These are phyloP conservation scores for Lepidothrix coronata DNA, from an alignment of 2,113 vertebrate species.

Conservation along the genomic window DNA sequence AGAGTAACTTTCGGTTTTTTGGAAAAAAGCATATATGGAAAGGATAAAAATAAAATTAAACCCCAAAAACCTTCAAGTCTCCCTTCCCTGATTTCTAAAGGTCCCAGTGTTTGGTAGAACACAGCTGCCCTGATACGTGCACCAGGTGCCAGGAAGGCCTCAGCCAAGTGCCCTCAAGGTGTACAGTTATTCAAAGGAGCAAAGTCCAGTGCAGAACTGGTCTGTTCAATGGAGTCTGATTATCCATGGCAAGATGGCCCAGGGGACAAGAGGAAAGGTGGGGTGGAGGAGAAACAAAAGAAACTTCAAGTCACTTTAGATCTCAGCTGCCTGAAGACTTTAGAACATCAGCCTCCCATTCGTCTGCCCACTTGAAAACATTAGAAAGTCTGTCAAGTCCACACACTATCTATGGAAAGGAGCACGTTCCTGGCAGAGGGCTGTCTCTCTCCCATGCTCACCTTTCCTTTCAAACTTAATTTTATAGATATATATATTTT, in stretches of 20 bases:
- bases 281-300: constrained; percentile 49
- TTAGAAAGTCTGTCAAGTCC: constrained; percentile 68
- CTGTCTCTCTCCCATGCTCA: constrained; percentile 61
- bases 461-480: constrained; percentile 71
- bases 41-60: constrained; percentile 34
- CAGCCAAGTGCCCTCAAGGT: constrained; percentile 74
- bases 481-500: constrained; percentile 66
- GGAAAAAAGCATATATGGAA: constrained; percentile 35
- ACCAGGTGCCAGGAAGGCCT: background rate
- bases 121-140: constrained; percentile 57
- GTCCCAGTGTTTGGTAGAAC: constrained; percentile 58
- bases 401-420: constrained; percentile 65
- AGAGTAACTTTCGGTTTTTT: constrained; percentile 11
- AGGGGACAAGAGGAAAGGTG: constrained; percentile 3
- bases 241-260: constrained; percentile 71
- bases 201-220: constrained; percentile 75
- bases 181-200: constrained; percentile 68
- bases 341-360: constrained; percentile 68
- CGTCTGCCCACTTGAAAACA: constrained; percentile 75
- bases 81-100: constrained; percentile 70
- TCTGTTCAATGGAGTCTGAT: constrained; percentile 65
- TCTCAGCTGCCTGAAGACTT: constrained; percentile 79
- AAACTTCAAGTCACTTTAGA: constrained; percentile 80
- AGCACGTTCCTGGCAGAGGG: constrained; percentile 61
- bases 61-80: constrained; percentile 49